Percentiles rank a stretch among this genome's conserved stretches.
Evolutionary conservation across 2,113 vertebrate genomes (phyloP).

Genomic region (Eptesicus fuscus): DNA sequence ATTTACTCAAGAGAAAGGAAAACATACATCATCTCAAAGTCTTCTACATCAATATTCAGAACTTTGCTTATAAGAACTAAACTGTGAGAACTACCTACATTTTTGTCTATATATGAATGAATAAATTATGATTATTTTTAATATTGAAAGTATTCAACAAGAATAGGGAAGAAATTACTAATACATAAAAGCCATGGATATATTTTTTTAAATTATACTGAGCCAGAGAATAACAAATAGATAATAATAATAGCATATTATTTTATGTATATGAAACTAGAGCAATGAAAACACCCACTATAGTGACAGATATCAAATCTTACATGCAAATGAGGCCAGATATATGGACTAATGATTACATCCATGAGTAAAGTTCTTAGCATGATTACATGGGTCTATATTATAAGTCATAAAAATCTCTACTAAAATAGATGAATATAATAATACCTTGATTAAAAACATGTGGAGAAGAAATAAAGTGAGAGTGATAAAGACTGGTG

Average conservation of each 20-base stretch:
- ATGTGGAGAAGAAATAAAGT: background rate
- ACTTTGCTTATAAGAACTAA: background rate
- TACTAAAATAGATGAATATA: background rate
- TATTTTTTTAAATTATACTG: background rate
- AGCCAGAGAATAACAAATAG: background rate
- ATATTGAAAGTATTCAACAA: background rate
- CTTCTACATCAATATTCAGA: background rate
- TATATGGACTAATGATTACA: background rate
- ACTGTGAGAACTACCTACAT: background rate
- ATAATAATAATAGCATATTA: background rate
- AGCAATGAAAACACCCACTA: background rate
- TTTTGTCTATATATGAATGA: background rate
- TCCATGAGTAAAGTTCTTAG: background rate
- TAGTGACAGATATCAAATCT: background rate
- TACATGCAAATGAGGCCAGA: background rate
- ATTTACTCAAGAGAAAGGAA: background rate
- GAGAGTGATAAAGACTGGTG: background rate
- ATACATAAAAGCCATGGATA: background rate
- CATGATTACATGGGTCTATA: background rate
- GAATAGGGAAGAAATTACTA: background rate
- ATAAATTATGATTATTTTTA: background rate
- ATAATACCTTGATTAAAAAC: background rate
- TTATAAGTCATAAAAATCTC: background rate
- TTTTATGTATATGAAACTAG: background rate
- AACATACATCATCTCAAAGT: background rate